These are phyloP conservation scores for Phaenicophaeus curvirostris DNA, from an alignment of 2,797 vertebrate species.

Conservation along the genomic window DNA sequence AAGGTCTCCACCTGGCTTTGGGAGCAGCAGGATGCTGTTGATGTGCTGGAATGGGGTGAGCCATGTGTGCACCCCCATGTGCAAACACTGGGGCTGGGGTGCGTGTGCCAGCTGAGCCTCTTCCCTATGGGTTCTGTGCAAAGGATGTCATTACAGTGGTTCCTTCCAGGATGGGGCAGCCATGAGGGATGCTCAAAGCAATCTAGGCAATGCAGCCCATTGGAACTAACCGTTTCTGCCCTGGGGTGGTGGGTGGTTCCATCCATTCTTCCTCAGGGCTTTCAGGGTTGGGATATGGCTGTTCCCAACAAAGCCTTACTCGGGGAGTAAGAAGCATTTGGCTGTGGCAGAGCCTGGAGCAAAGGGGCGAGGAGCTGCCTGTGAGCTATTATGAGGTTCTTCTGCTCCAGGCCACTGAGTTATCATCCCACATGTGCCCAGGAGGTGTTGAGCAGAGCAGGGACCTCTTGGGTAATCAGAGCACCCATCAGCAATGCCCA, in stretches of 20 bases:
- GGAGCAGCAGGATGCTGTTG: background rate
- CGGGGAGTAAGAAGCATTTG: background rate
- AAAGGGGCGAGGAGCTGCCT: background rate
- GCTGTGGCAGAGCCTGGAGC: background rate
- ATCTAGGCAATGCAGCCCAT: background rate
- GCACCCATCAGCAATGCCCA: no score
- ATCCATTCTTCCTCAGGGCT: background rate
- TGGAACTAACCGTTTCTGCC: background rate
- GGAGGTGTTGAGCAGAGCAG: no score
- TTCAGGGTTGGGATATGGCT: background rate
- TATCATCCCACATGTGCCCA: background rate
- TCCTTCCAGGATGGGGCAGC: background rate
- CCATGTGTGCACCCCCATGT: background rate
- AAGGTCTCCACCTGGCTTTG: background rate
- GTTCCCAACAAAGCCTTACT: no score
- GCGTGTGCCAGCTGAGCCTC: background rate
- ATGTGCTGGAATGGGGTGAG: accelerated
- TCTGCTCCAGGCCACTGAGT: background rate
- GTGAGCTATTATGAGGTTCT: accelerated
- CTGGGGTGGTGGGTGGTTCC: background rate
- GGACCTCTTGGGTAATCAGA: accelerated
- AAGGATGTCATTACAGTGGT: background rate
- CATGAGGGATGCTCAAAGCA: background rate
- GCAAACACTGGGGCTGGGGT: accelerated
- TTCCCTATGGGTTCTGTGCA: accelerated